These are phyloP conservation scores for Syrmaticus mikado DNA, from an alignment of 2,113 vertebrate genomes.

Conservation along the genomic window DNA sequence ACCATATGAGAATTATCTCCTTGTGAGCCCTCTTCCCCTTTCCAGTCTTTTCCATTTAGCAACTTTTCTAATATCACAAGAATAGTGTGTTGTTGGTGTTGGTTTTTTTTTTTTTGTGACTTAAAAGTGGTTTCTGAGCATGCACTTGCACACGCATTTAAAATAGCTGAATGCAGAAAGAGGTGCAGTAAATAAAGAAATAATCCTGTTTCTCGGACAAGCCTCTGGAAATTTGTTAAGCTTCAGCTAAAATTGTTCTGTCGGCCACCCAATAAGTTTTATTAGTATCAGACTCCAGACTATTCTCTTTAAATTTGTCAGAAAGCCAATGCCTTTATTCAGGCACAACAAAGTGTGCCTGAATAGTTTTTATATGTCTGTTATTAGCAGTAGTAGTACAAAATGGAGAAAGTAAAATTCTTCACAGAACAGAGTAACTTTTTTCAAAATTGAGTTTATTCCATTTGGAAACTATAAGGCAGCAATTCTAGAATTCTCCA, in stretches of 20 bases:
- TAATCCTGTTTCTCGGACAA: neutral
- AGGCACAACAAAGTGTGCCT: neutral
- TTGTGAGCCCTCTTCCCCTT: neutral
- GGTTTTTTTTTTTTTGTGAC: neutral
- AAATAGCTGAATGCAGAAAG: neutral
- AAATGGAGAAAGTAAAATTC: conserved; percentile 21
- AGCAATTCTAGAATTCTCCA: neutral
- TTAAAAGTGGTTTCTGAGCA: conserved; percentile 9
- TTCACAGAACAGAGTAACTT: neutral
- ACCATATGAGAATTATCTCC: neutral
- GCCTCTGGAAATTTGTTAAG: conserved; percentile 30
- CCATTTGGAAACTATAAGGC: neutral
- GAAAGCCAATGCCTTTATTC: conserved; percentile 23
- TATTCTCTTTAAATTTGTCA: conserved; percentile 49
- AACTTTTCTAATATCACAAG: neutral
- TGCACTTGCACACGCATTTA: neutral
- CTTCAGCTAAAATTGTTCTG: conserved; percentile 27
- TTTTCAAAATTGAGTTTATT: neutral
- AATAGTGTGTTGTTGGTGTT: neutral
- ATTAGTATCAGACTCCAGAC: conserved; percentile 55
- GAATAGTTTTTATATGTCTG: neutral
- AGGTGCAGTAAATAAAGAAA: conserved; percentile 1
- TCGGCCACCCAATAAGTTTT: conserved; percentile 49
- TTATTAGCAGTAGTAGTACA: conserved; percentile 1
- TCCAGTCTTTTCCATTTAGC: neutral